Evolutionary conservation across 2,888 invertebrate genomes (phyloP).

Genomic region (Mimumesa dahlbomi): DNA sequence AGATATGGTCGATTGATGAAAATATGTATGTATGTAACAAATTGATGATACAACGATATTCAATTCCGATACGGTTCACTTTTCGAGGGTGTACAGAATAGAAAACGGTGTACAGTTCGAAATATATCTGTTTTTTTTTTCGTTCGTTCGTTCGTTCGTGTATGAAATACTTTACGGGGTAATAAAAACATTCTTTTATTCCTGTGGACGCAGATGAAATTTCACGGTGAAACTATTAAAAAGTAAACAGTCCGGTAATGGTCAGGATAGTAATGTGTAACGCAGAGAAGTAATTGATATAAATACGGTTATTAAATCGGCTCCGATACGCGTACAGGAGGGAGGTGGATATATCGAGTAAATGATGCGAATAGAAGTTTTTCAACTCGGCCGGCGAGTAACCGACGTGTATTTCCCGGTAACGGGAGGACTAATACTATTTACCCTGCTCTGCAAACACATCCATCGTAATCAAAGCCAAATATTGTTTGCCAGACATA

Average conservation of each 20-base stretch:
- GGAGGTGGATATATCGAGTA: no score
- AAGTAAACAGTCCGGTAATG: slow-evolving; percentile 2
- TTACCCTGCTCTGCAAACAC: slow-evolving; percentile 63
- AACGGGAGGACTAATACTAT: slow-evolving; percentile 46
- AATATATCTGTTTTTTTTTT: slow-evolving; percentile 6
- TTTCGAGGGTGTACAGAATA: slow-evolving; percentile 4
- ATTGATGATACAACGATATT: no score
- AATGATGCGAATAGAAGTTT: slow-evolving; percentile 12
- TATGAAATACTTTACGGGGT: slow-evolving; percentile 5
- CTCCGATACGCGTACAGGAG: neutral
- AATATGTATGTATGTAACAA: no score
- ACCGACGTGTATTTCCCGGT: neutral
- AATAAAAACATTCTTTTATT: slow-evolving; percentile 5
- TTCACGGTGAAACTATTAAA: neutral
- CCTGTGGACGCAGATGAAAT: slow-evolving; percentile 2
- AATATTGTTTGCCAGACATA: slow-evolving; percentile 63
- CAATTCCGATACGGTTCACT: neutral
- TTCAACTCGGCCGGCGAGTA: neutral
- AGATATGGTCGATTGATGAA: no score
- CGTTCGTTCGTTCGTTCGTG: neutral
- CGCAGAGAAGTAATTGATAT: slow-evolving; percentile 27
- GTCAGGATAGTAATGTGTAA: neutral
- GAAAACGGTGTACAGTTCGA: slow-evolving; percentile 9
- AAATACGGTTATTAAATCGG: slow-evolving; percentile 8
- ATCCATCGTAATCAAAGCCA: slow-evolving; percentile 71